Percentiles rank a stretch among this genome's conserved stretches.
Conservation (phyloP, 2,113 vertebrate genomes). For the Dromaius novaehollandiae region DNA sequence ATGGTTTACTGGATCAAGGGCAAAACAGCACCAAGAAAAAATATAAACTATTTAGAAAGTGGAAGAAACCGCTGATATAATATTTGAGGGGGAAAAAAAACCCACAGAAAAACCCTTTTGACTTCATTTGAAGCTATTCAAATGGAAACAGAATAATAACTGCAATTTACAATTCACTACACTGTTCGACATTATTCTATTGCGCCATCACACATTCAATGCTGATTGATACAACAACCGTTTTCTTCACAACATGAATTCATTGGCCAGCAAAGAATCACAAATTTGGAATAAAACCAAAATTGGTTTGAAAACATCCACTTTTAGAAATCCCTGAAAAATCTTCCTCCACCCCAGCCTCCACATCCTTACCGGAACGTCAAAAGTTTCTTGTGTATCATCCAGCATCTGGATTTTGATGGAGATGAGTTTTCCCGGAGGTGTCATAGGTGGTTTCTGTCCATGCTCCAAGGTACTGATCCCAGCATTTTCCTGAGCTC, state of each 20-base stretch:
- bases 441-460: slow-evolving; percentile 86
- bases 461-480: slow-evolving; percentile 96
- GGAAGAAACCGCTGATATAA: background rate
- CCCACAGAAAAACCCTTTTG: background rate
- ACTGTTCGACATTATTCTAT: background rate
- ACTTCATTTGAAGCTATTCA: background rate
- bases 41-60: background rate
- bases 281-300: background rate
- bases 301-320: background rate
- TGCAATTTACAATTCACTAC: background rate
- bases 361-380: slow-evolving; percentile 88
- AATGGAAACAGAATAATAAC: background rate
- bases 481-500: slow-evolving; percentile 90
- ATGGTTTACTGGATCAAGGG: background rate
- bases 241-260: background rate
- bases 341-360: background rate
- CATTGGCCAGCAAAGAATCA: background rate
- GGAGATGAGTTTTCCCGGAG: slow-evolving; percentile 88
- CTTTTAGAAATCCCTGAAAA: background rate
- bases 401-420: slow-evolving; percentile 96
- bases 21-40: background rate
- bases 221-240: background rate
- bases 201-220: background rate
- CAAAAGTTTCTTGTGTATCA: slow-evolving; percentile 93
- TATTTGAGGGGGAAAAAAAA: background rate